Conservation (phyloP, 2,113 vertebrate species). For the Steatornis caripensis region DNA sequence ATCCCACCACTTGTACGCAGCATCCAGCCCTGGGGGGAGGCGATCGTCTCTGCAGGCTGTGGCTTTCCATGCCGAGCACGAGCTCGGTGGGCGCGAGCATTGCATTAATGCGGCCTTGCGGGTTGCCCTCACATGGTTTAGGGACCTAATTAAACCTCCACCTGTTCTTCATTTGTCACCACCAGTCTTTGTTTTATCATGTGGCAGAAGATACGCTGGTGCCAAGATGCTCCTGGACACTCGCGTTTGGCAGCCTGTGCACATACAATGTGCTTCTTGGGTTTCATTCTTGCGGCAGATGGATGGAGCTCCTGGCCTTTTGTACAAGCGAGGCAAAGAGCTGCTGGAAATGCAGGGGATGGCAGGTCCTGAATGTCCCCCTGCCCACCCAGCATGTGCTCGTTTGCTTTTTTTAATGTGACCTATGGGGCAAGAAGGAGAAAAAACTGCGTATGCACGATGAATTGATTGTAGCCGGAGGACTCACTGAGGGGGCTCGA, state of each 20-base stretch:
- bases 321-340: not conserved
- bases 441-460: not conserved
- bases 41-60: not conserved
- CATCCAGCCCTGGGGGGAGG: not conserved
- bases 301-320: not conserved
- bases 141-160: constrained; percentile 36
- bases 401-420: not conserved
- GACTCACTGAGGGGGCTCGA: too few species aligned
- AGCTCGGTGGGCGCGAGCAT: not conserved
- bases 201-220: not conserved
- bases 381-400: not conserved
- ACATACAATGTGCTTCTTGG: not conserved
- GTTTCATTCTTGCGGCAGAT: not conserved
- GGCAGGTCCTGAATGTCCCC: not conserved
- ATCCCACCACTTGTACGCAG: not conserved
- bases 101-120: not conserved
- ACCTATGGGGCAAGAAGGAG: not conserved
- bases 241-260: not conserved
- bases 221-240: not conserved
- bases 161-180: constrained; percentile 49
- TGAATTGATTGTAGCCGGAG: too few species aligned
- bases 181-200: not conserved
- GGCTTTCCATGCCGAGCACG: not conserved
- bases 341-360: not conserved
- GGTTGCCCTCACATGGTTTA: not conserved